Base-by-base conservation (phyloP, 2,797 vertebrate genomes). In the Ctenochaetus hawaiiensis region DNA sequence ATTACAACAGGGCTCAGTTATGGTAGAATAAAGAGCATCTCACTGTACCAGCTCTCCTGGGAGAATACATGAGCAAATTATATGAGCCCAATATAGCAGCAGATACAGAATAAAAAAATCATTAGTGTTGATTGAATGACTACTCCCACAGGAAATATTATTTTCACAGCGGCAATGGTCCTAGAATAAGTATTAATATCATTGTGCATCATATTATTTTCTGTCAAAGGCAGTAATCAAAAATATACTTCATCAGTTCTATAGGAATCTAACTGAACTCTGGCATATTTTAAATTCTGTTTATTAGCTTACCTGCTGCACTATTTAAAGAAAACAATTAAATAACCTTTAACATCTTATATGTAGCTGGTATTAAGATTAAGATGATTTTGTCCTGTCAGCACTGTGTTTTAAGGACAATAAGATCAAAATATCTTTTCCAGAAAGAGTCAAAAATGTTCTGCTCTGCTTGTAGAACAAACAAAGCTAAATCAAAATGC, bases 1-100 rank as follows among this genome's bases (percentile, higher is more conserved):
- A 91, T 91, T 87, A 89, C 82, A 84, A 77, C 72, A 56, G 47
- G 56, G 67, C 81, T 86, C 71, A 64, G 75, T 75, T 73, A 48
- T 57, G 72, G 80, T 59, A 61, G 77, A 80, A 80, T 59, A 64
- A 23, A 45, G 34, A 49, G 26, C 53, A 10, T 74, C 71, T 69
- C 8, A 48, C 58, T 72, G 62, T 58, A 48, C 12, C n/a, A 52
- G 54, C 30, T 76, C 34, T 1, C 56, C 64, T 57, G 66, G 59
- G 80, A 67, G 75, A 43, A 78, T 72, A 18, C 39, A 67, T 22
- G 48, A 30, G 43, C 20, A 61, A 80, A 63, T 44, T 43, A 13
- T 72, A 18, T 63, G 30, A 53, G 30, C 11, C 10, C 30, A 66
- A 77, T 61, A 73, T 43, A 84, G 67, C 60, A 54, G 58, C 47